Conservation (phyloP, 2,888 invertebrate species). For the Pyrochroa serraticornis region DNA sequence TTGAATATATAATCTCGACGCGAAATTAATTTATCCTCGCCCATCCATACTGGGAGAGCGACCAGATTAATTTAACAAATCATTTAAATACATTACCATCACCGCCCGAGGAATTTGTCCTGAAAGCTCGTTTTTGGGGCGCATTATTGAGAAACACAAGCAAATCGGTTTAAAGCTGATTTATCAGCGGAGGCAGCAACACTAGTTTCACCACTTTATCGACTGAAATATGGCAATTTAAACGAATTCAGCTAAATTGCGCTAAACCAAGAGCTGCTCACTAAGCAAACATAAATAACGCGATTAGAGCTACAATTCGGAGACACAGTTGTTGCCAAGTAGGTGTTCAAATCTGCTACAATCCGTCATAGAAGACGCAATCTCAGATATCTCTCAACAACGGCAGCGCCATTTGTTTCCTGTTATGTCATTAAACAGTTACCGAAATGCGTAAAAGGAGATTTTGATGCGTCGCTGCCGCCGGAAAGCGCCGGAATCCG, state of each 20-base stretch:
- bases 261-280: slow-evolving; percentile 3
- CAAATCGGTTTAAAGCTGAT: too few species aligned
- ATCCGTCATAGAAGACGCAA: slow-evolving; percentile 15
- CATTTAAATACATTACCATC: slow-evolving; percentile 6
- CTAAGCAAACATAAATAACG: slow-evolving; percentile 15
- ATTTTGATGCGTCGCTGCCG: background rate
- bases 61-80: too few species aligned
- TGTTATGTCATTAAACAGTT: slow-evolving; percentile 3
- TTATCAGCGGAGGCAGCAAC: too few species aligned
- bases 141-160: too few species aligned
- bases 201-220: slow-evolving; percentile 2
- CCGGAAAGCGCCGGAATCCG: background rate
- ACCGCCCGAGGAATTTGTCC: background rate
- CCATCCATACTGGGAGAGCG: background rate
- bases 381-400: slow-evolving; percentile 3
- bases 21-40: background rate
- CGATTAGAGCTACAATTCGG: slow-evolving; percentile 12
- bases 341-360: slow-evolving; percentile 5
- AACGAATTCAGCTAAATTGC: background rate
- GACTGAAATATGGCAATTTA: slow-evolving; percentile 1
- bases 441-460: background rate
- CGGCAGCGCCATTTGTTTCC: slow-evolving; percentile 15
- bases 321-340: slow-evolving; percentile 1
- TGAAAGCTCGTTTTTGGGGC: background rate
- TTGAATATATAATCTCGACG: slow-evolving; percentile 24